These are phyloP conservation scores for Zingel zingel DNA, from an alignment of 2,113 vertebrate species.

Conservation along the genomic window DNA sequence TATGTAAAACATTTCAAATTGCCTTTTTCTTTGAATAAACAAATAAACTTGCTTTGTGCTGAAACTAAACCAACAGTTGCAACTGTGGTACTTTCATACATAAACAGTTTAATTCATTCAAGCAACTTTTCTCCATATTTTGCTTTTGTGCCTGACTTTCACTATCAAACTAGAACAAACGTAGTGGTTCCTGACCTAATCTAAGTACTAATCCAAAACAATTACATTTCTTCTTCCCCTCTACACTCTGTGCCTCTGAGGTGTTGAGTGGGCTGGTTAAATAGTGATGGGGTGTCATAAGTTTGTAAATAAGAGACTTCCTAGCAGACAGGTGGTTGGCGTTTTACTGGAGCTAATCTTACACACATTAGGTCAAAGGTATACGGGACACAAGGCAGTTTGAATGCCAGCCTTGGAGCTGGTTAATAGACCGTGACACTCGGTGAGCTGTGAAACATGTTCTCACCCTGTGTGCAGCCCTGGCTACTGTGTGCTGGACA, in stretches of 20 bases:
- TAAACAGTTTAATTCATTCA: background rate
- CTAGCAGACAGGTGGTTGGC: constrained; percentile 67
- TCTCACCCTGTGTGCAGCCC: constrained; percentile 53
- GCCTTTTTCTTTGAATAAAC: background rate
- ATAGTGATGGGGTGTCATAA: constrained; percentile 66
- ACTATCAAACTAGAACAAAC: background rate
- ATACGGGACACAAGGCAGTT: constrained; percentile 17
- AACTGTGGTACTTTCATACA: background rate
- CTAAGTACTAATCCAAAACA: background rate
- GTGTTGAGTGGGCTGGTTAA: constrained; percentile 70
- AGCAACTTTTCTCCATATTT: background rate
- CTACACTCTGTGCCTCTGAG: background rate
- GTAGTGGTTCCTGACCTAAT: background rate
- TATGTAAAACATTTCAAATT: background rate
- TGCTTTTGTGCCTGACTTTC: background rate
- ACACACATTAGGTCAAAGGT: constrained; percentile 78
- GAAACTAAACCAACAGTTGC: background rate
- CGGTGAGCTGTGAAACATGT: constrained; percentile 56
- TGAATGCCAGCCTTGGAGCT: constrained; percentile 34
- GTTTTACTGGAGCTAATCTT: constrained; percentile 77
- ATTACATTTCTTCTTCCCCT: background rate
- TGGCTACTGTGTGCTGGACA: constrained; percentile 67
- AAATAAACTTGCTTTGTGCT: background rate
- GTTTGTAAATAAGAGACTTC: constrained; percentile 71
- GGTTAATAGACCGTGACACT: constrained; percentile 65